These are phyloP conservation scores for Empis livida DNA, from an alignment of 2,888 invertebrate species.

Conservation along the genomic window DNA sequence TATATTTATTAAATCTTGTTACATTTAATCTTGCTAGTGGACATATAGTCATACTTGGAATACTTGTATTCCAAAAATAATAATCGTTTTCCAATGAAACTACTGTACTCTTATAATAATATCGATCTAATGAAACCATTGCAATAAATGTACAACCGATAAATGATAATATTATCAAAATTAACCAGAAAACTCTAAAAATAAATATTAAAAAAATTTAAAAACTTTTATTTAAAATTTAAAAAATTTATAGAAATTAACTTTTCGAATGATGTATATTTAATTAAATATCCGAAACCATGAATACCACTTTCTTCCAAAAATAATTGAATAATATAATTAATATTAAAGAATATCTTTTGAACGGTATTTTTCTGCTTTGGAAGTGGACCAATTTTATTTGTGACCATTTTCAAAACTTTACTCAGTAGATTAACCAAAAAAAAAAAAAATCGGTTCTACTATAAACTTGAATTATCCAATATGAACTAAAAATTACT, in stretches of 20 bases:
- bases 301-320: slow-evolving; percentile 9
- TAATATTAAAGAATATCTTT: no score
- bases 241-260: not conserved
- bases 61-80: slow-evolving; percentile 30
- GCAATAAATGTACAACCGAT: slow-evolving; percentile 23
- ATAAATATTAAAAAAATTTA: slow-evolving; percentile 1
- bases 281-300: slow-evolving; percentile 8
- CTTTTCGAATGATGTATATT: slow-evolving; percentile 5
- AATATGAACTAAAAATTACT: no score
- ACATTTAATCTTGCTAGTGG: slow-evolving; percentile 26
- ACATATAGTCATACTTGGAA: slow-evolving; percentile 30
- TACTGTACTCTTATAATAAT: slow-evolving; percentile 28
- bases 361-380: no score
- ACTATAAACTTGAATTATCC: no score
- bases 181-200: slow-evolving; percentile 19
- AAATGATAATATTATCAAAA: slow-evolving; percentile 21
- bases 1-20: slow-evolving; percentile 20
- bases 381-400: no score
- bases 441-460: no score
- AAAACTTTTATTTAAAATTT: not conserved
- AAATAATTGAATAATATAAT: slow-evolving; percentile 3
- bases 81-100: slow-evolving; percentile 30
- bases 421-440: no score
- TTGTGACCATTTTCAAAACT: no score
- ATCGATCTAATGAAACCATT: slow-evolving; percentile 27